These are phyloP conservation scores for Petaurus breviceps DNA, from an alignment of 2,113 vertebrate genomes.

Conservation along the genomic window DNA sequence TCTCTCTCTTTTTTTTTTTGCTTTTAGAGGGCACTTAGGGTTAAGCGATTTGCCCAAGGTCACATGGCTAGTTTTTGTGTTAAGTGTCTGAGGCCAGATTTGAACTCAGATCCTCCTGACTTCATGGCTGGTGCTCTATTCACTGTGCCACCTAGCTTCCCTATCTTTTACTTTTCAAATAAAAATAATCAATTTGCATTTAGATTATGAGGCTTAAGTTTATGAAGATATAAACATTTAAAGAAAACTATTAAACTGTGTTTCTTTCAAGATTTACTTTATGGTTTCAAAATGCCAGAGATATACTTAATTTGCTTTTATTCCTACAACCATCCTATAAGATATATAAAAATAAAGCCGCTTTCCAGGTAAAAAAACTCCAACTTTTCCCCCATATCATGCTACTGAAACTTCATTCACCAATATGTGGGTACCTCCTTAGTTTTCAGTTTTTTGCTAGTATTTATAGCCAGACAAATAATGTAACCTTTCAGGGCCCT, in stretches of 20 bases:
- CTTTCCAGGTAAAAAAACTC: background rate
- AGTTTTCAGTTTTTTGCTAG: no score
- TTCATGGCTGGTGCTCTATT: no score
- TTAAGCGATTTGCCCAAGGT: no score
- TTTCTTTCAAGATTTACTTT: background rate
- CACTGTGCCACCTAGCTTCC: no score
- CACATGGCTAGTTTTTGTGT: no score
- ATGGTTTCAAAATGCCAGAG: background rate
- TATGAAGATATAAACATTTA: background rate
- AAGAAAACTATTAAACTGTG: background rate
- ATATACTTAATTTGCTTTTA: background rate
- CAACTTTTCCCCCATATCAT: background rate
- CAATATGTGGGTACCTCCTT: no score
- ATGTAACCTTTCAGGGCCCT: background rate
- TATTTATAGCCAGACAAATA: background rate
- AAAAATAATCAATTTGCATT: background rate
- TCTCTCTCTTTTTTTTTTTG: no score
- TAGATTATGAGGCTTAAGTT: background rate
- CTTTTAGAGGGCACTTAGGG: no score
- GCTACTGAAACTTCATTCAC: background rate
- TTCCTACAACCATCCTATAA: background rate
- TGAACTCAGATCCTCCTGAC: no score
- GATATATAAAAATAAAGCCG: background rate
- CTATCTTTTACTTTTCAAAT: background rate
- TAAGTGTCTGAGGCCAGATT: no score